A percentile compares a stretch with the other conserved stretches of the same genome.
These are phyloP conservation scores for Drosophila pruinosa DNA, from an alignment of 1,140 invertebrate species.

Conservation along the genomic window DNA sequence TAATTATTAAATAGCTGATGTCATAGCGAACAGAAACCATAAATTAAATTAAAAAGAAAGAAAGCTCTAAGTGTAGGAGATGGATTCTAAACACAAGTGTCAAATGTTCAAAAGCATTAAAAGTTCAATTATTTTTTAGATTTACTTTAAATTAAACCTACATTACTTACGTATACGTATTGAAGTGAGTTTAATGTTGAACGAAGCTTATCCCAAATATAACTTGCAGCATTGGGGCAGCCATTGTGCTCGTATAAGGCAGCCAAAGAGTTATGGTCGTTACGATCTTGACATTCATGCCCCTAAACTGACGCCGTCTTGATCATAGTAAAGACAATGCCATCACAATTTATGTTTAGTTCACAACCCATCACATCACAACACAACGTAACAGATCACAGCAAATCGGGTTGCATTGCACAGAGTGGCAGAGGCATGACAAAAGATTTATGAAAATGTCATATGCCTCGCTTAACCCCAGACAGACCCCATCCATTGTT, in stretches of 20 bases:
- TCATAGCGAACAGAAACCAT: too few relatives aligned
- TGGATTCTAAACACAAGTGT: too few relatives aligned
- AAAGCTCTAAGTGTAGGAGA: too few relatives aligned
- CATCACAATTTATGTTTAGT: slow-evolving; percentile 33
- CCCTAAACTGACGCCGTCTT: background rate
- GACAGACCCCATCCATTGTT: slow-evolving; percentile 27
- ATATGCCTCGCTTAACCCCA: slow-evolving; percentile 19
- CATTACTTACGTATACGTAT: background rate
- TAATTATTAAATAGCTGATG: too few relatives aligned
- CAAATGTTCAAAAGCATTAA: too few relatives aligned
- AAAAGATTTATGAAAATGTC: slow-evolving; percentile 68
- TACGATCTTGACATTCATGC: slow-evolving; percentile 48
- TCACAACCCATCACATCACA: background rate
- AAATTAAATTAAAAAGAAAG: too few relatives aligned
- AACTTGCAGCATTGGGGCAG: background rate
- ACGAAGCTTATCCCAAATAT: background rate
- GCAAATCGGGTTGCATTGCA: slow-evolving; percentile 6
- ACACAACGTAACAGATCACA: slow-evolving; percentile 1
- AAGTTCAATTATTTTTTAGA: background rate
- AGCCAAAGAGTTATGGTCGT: slow-evolving; percentile 9
- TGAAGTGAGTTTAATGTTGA: background rate
- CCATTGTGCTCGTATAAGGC: background rate
- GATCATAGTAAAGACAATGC: slow-evolving; percentile 27
- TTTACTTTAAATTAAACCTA: background rate
- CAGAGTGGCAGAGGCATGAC: background rate